These are phyloP conservation scores for Agrotis clavis DNA, from an alignment of 2,888 invertebrate species.

Conservation along the genomic window DNA sequence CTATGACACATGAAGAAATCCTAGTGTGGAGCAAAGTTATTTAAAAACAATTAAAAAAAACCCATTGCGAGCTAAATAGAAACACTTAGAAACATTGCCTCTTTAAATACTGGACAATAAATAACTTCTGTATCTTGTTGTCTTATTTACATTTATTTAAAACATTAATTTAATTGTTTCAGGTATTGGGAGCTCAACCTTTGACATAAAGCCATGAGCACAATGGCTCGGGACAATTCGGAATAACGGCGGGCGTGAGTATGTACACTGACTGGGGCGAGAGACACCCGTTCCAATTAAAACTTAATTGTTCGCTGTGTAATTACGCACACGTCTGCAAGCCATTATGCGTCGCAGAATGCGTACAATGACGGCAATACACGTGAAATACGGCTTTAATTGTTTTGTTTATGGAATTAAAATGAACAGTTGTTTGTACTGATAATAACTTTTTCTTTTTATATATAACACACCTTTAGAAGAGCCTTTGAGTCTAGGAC, in stretches of 20 bases:
- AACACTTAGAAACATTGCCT: neutral
- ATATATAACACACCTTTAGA: too few relatives aligned
- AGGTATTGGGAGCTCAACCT: slow-evolving; percentile 52
- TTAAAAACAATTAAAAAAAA: too few relatives aligned
- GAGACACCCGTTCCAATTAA: slow-evolving; percentile 41
- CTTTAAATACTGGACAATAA: neutral
- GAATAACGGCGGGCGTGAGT: slow-evolving; percentile 52
- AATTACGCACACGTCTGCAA: slow-evolving; percentile 42
- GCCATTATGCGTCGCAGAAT: slow-evolving; percentile 16
- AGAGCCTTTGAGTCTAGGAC: too few relatives aligned
- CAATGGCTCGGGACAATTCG: slow-evolving; percentile 13
- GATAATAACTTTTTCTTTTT: too few relatives aligned
- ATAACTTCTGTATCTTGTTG: neutral
- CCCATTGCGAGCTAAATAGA: neutral
- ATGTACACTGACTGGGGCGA: slow-evolving; percentile 21
- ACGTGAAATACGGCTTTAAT: neutral
- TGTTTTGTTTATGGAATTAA: neutral
- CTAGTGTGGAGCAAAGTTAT: too few relatives aligned
- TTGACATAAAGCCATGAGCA: slow-evolving; percentile 50
- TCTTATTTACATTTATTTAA: slow-evolving; percentile 13
- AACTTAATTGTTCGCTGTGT: slow-evolving; percentile 41
- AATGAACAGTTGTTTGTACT: neutral
- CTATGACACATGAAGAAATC: too few relatives aligned
- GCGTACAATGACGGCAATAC: neutral
- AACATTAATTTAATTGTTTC: slow-evolving; percentile 58